phyloP scores from a whole-genome alignment of 53 echinoderm and acorn worm genomes.

The Henricia sp. region DNA sequence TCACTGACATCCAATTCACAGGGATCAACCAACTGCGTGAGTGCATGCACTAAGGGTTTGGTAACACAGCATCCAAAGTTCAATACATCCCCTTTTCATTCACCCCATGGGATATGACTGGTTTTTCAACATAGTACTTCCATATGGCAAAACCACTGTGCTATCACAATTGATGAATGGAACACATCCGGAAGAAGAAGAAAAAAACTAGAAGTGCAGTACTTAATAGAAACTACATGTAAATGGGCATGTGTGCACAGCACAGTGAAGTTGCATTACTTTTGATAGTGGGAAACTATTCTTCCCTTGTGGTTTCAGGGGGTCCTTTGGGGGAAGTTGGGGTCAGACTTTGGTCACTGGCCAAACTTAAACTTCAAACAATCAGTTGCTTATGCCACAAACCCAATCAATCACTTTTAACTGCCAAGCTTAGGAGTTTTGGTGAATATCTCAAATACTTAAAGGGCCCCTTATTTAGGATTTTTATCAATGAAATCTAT shows the following conservation, averaged over 20 bases:
- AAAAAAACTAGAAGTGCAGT: neutral
- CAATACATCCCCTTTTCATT: slow-evolving; percentile 20
- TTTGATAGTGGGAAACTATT: neutral
- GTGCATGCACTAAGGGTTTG: slow-evolving; percentile 7
- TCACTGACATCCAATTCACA: slow-evolving; percentile 34
- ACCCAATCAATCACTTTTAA: slow-evolving; percentile 21
- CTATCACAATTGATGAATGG: slow-evolving; percentile 36
- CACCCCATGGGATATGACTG: neutral
- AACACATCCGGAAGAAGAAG: slow-evolving; percentile 34
- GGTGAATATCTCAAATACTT: too few relatives aligned
- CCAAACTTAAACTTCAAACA: slow-evolving; percentile 2
- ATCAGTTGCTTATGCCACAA: slow-evolving; percentile 3
- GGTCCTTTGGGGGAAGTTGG: neutral
- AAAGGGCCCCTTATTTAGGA: too few relatives aligned
- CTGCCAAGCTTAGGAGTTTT: neutral
- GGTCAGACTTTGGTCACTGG: slow-evolving; percentile 46
- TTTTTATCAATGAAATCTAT: too few relatives aligned
- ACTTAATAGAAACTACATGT: too few relatives aligned
- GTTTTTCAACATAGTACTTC: neutral
- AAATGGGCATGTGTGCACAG: too few relatives aligned
- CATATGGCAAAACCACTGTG: neutral
- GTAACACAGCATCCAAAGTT: slow-evolving; percentile 1
- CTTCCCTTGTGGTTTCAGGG: slow-evolving; percentile 12
- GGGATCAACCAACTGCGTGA: slow-evolving; percentile 47
- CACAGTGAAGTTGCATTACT: neutral